Evolutionary conservation across 2,113 vertebrate species (phyloP).

Genomic region (Scomber japonicus): DNA sequence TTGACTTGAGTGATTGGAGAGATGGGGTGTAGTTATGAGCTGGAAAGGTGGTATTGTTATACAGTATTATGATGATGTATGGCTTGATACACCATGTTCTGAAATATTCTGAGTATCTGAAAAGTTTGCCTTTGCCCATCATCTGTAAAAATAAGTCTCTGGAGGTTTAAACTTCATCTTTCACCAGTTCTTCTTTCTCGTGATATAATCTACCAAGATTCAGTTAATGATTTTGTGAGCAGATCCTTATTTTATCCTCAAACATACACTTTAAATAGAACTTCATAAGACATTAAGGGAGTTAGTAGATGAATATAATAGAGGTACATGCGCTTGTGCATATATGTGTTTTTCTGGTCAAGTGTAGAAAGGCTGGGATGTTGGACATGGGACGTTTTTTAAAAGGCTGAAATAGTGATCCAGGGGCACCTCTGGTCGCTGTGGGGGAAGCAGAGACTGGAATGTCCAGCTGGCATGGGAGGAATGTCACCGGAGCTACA

Average conservation of each 20-base stretch:
- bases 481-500: conserved; percentile 62
- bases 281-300: background rate
- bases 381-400: background rate
- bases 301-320: conserved; percentile 14
- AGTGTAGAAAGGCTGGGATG: background rate
- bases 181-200: background rate
- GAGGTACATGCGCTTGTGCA: background rate
- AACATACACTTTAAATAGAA: background rate
- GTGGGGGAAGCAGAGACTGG: conserved; percentile 53
- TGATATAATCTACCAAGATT: background rate
- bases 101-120: background rate
- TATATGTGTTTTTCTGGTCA: background rate
- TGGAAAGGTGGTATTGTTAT: conserved; percentile 21
- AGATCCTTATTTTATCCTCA: conserved; percentile 12
- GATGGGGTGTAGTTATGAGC: conserved; percentile 20
- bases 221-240: background rate
- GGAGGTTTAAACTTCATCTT: background rate
- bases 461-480: conserved; percentile 71
- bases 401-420: conserved; percentile 21
- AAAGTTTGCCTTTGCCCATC: conserved; percentile 9
- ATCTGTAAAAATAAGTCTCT: background rate
- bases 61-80: background rate
- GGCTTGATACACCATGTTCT: background rate
- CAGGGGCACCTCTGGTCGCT: conserved; percentile 37
- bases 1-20: conserved; percentile 19